These are phyloP conservation scores for Cygnus olor DNA, from an alignment of 2,797 vertebrate genomes.

Conservation along the genomic window DNA sequence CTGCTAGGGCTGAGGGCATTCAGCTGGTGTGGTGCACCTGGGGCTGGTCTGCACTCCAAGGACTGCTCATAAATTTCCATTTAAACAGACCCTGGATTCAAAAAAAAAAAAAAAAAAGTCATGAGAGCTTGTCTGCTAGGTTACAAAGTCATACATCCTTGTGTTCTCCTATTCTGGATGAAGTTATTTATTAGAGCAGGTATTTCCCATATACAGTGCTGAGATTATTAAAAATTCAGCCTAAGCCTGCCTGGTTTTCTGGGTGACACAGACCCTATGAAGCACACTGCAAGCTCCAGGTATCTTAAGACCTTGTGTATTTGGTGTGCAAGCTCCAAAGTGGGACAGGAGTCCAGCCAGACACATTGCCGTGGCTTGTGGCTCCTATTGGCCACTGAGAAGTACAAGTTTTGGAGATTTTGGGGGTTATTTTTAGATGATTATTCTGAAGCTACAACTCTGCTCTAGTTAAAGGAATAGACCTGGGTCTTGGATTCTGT, in stretches of 20 bases:
- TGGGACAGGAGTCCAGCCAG: not conserved
- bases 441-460: not conserved
- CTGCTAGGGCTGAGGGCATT: not conserved
- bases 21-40: fast-evolving
- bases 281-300: not conserved
- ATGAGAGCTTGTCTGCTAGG: not conserved
- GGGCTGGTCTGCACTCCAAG: not conserved
- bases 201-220: not conserved
- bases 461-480: not conserved
- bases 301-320: not conserved
- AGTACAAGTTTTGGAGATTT: not conserved
- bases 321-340: not conserved
- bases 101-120: not conserved
- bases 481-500: not conserved
- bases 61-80: not conserved
- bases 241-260: not conserved
- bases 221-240: not conserved
- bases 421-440: not conserved
- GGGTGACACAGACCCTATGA: not conserved
- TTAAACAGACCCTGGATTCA: not conserved
- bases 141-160: not conserved
- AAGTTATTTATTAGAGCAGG: not conserved
- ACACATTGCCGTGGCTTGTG: fast-evolving
- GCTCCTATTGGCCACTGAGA: not conserved
- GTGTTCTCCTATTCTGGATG: not conserved